A percentile compares a stretch with the other conserved stretches of the same genome.
Conservation (phyloP, 2,113 vertebrate genomes). For the Colaptes auratus region DNA sequence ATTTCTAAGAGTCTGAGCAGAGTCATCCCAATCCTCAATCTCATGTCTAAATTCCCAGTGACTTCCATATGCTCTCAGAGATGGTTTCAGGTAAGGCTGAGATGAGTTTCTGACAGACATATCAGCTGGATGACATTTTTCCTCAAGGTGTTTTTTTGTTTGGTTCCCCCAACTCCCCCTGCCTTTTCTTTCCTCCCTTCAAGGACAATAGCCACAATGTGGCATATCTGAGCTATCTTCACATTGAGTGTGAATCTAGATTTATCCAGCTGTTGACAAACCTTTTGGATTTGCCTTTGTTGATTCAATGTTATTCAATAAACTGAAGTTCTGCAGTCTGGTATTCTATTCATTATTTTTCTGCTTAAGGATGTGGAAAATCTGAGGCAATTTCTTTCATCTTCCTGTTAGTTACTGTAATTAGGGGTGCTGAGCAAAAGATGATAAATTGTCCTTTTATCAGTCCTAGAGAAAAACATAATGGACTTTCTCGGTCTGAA, state of each 20-base stretch:
- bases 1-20: background rate
- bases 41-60: background rate
- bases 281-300: background rate
- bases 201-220: too few relatives aligned
- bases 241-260: background rate
- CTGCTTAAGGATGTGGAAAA: background rate
- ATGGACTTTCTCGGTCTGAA: background rate
- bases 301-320: background rate
- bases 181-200: background rate
- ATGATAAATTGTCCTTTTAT: background rate
- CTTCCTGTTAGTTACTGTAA: background rate
- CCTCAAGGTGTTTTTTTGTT: background rate
- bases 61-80: background rate
- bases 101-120: background rate
- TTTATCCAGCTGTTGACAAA: background rate
- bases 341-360: background rate
- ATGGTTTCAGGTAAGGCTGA: background rate
- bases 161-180: background rate
- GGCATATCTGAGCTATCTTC: background rate
- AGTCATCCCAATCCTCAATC: background rate
- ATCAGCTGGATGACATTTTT: background rate
- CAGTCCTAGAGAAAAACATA: background rate
- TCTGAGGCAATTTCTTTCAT: background rate
- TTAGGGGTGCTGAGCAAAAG: background rate
- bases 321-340: background rate